Base-by-base conservation (phyloP, 2,797 vertebrate species). In the Macroramphosus scolopax region DNA sequence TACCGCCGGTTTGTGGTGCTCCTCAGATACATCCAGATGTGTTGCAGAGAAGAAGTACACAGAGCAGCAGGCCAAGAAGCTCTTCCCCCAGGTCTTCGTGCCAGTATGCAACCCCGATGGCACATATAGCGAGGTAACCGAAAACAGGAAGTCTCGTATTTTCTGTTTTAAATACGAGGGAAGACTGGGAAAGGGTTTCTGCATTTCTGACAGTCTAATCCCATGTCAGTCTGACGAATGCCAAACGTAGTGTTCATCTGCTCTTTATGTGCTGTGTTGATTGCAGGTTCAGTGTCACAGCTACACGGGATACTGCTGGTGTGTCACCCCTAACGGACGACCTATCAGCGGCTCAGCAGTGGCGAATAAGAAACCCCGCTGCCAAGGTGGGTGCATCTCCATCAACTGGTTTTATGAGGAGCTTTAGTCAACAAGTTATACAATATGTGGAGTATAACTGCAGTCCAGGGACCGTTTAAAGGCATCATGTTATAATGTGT, bases 221-320 rank as follows among this genome's bases (percentile, higher is more conserved):
- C 3, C 20, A 22, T 22, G 3, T 22, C 6, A 3, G 20, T 22
- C 3, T 22, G 20, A n/a, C n/a, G n/a, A n/a, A n/a, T n/a, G n/a
- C n/a, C n/a, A n/a, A n/a, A n/a, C n/a, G n/a, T n/a, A n/a, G n/a
- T n/a, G 20, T 22, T 22, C 3, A 22, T 22, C 20, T 39, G 25
- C 13, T 51, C 39, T 63, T 63, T 38, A 9, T 40, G 39, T 52
- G 51, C 29, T 57, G 5, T 62, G 25, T 60, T 25, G 13, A 24
- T 72, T 51, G 17, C 83, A 98, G 96, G 92, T 98, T 63, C 96
- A 98, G 79, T 98, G 96, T 70, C 96, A 98, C 65, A 97, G 96
- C 81, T 98, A 95, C 83, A 98, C 96, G 1, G 95, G 96, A 20
- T 98, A 98, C 81, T 98, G 96, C 67, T 98, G 96, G 96, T 98